A percentile compares a stretch with the other conserved stretches of the same genome.
These are phyloP conservation scores for Tortrix viridana DNA, from an alignment of 2,888 invertebrate species.

Conservation along the genomic window DNA sequence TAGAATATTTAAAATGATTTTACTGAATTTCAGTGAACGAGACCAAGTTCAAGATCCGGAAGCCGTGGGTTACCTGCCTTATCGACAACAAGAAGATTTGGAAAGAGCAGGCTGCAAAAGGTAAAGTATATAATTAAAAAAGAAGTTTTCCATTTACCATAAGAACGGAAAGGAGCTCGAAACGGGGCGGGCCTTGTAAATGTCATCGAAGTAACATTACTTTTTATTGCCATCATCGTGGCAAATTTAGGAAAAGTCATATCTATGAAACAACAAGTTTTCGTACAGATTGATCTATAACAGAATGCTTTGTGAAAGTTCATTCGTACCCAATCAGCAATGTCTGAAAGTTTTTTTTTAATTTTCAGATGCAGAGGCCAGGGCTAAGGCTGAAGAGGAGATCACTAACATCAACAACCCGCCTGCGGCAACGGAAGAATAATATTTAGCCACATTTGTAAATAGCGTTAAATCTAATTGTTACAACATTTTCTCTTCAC, in stretches of 20 bases:
- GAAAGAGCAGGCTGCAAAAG: slow-evolving; percentile 92
- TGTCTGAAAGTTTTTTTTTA: no score
- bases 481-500: slow-evolving; percentile 70
- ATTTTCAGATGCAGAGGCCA: slow-evolving; percentile 82
- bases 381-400: slow-evolving; percentile 79
- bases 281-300: no score
- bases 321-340: no score
- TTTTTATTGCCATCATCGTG: no score
- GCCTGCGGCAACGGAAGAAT: slow-evolving; percentile 73
- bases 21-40: slow-evolving; percentile 63
- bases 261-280: no score
- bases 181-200: no score
- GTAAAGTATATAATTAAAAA: slow-evolving; percentile 61
- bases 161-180: no score
- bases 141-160: no score
- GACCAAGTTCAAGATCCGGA: slow-evolving; percentile 86
- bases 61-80: slow-evolving; percentile 92
- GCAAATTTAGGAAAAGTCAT: no score
- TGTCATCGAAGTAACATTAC: no score
- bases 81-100: slow-evolving; percentile 92
- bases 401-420: slow-evolving; percentile 52
- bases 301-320: no score
- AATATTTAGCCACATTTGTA: slow-evolving; percentile 82
- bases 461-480: slow-evolving; percentile 77
- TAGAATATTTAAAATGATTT: slow-evolving; percentile 5